phyloP scores from a whole-genome alignment of 2,888 invertebrate genomes.

The Gryllus longicercus region DNA sequence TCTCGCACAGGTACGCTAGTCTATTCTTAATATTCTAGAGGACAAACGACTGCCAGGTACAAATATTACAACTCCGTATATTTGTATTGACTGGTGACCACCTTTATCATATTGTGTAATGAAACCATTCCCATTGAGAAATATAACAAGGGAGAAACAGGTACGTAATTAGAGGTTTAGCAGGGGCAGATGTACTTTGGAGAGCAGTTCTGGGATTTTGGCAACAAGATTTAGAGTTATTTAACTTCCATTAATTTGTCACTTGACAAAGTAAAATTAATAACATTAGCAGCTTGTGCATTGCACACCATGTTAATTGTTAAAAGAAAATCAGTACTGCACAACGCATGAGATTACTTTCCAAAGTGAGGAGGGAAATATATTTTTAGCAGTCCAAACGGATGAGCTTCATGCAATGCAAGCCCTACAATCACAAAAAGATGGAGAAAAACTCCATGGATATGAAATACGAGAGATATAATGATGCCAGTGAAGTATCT shows the following conservation, averaged over 20 bases:
- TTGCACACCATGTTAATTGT: conserved; percentile 34
- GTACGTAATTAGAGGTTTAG: not conserved
- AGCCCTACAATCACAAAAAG: not conserved
- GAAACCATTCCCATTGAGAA: conserved; percentile 27
- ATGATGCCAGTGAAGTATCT: not conserved
- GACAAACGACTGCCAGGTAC: conserved; percentile 26
- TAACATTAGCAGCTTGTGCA: conserved; percentile 30
- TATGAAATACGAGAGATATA: not conserved
- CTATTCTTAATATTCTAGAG: conserved; percentile 27
- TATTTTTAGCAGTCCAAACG: too few relatives aligned
- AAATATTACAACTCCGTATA: conserved; percentile 22
- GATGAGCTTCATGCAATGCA: too few relatives aligned
- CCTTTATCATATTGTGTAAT: conserved; percentile 26
- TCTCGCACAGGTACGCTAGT: not conserved
- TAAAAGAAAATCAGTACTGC: not conserved
- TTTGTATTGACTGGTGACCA: conserved; percentile 32
- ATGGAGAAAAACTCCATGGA: not conserved
- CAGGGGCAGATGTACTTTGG: conserved; percentile 32
- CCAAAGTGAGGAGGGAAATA: too few relatives aligned
- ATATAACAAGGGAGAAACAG: conserved; percentile 23
- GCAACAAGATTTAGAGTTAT: conserved; percentile 36
- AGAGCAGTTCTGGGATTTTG: conserved; percentile 37
- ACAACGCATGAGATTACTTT: too few relatives aligned
- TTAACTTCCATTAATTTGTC: conserved; percentile 34
- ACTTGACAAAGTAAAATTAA: conserved; percentile 32